Evolutionary conservation across 2,888 invertebrate species (phyloP).

Genomic region (Amiota communis): DNA sequence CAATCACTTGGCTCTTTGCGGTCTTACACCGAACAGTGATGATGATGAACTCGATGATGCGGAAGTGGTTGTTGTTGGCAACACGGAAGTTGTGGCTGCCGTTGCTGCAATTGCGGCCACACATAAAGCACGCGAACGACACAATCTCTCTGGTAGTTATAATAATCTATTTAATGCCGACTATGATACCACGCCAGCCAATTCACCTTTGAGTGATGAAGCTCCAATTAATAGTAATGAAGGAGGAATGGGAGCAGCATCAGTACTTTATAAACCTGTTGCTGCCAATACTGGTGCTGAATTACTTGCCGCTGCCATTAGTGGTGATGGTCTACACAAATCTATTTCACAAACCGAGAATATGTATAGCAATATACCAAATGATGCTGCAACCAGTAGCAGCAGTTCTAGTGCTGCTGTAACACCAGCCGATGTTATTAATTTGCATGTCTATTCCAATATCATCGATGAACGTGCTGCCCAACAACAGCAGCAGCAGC

Average conservation of each 20-base stretch:
- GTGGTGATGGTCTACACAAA: conserved; percentile 53
- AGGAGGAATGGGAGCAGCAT: conserved; percentile 21
- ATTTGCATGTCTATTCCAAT: conserved; percentile 72
- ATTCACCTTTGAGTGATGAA: conserved; percentile 35
- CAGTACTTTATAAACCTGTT: conserved; percentile 44
- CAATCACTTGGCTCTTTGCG: conserved; percentile 50
- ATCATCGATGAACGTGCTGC: conserved; percentile 68
- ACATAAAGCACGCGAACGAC: conserved; percentile 64
- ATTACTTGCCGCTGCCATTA: conserved; percentile 60
- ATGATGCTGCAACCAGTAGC: conserved; percentile 46
- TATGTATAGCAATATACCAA: conserved; percentile 73
- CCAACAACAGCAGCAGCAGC: conserved; percentile 45
- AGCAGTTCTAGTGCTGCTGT: conserved; percentile 47
- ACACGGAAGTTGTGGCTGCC: conserved; percentile 70
- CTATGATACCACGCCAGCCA: conserved; percentile 56
- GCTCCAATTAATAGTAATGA: conserved; percentile 29
- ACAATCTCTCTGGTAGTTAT: conserved; percentile 72
- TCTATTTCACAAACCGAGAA: conserved; percentile 70
- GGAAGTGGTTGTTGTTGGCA: conserved; percentile 66
- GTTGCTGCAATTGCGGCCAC: conserved; percentile 71
- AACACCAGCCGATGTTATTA: conserved; percentile 24
- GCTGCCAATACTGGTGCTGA: conserved; percentile 50
- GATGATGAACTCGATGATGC: conserved; percentile 62
- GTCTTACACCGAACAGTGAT: conserved; percentile 43
- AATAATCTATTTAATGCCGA: conserved; percentile 72